Evolutionary conservation across 2,888 invertebrate species (phyloP), one percentile per base, ranked within the genome.

Genomic region (Podotricha telesiphe): DNA sequence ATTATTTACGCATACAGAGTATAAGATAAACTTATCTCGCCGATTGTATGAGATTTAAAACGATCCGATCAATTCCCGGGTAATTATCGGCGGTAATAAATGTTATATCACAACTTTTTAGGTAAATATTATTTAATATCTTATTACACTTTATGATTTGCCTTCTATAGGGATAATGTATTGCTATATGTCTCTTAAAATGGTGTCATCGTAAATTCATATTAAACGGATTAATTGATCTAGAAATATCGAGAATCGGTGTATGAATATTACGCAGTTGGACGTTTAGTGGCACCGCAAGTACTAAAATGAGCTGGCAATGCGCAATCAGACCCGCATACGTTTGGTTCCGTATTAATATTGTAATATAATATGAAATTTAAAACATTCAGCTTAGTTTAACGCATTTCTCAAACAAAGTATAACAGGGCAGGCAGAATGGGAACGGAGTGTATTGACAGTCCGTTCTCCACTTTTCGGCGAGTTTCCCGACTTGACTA

Each of bases 41-140:
- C 58, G 59, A 45, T 59, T 45, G 45, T 59, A 59, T 59, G 45
- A 59, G 59, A 28, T 59, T 59, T 59, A 45, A 45, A 59, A 59
- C 45, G 45, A 0, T 45, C 28, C 28, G 28, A 45, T 59, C 28
- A 45, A 59, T 59, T 59, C 45, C 45, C 5, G 11, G 4, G 42
- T 0, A 42, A 22, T 45, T 45, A 42, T 22, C 22, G 22, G 22
- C 59, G 28, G 17, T 59, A 4, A 42, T 58, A 59, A 42, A 45
- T 59, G 10, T 45, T 11, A 22, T n/a, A 40, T 22, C 42, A 45
- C 59, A 45, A 59, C n/a, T 59, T 59, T 13, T 22, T 45, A 45
- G 6, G 10, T 59, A 22, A n/a, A 45, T 45, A 22, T 42, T 22
- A 28, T 45, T 17, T 22, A n/a, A 11, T 59, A 22, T 58, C 42